A percentile compares a stretch with the other conserved stretches of the same genome.
These are phyloP conservation scores for Danio kyathit DNA, from an alignment of 2,797 vertebrate genomes.

Conservation along the genomic window DNA sequence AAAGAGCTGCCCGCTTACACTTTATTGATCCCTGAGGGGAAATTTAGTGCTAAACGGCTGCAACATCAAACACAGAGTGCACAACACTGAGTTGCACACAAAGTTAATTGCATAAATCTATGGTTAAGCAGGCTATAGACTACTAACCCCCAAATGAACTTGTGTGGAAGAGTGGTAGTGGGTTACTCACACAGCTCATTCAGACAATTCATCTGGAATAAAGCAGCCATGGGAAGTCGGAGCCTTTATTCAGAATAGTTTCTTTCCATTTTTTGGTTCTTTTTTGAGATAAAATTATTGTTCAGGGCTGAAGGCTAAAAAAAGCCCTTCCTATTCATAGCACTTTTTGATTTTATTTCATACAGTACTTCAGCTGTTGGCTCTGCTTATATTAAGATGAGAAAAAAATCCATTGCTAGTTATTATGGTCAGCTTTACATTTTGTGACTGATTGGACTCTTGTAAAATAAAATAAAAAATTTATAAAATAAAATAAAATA, in stretches of 20 bases:
- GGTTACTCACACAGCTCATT: neutral
- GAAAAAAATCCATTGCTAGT: too few species aligned
- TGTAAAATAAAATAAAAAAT: too few species aligned
- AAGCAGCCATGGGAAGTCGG: neutral
- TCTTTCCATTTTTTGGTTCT: neutral
- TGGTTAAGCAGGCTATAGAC: slow-evolving; percentile 33
- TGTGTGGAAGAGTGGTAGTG: neutral
- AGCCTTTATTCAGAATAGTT: neutral
- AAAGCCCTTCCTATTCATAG: neutral
- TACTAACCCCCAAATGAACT: slow-evolving; percentile 35
- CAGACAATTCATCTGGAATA: neutral
- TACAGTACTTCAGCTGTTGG: too few species aligned
- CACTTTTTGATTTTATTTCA: too few species aligned
- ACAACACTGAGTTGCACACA: slow-evolving; percentile 33
- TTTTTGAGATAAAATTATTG: neutral
- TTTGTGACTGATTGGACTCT: too few species aligned
- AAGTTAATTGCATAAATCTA: slow-evolving; percentile 49
- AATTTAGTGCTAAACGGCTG: slow-evolving; percentile 45
- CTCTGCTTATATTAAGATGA: too few species aligned
- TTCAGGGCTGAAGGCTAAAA: neutral
- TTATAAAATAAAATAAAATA: too few species aligned
- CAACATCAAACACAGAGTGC: slow-evolving; percentile 47
- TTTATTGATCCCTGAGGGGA: slow-evolving; percentile 46
- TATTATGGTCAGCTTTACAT: too few species aligned
- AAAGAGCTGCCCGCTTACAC: slow-evolving; percentile 35